Conservation (phyloP, 2,888 invertebrate genomes). For the Apotomis turbidana region DNA sequence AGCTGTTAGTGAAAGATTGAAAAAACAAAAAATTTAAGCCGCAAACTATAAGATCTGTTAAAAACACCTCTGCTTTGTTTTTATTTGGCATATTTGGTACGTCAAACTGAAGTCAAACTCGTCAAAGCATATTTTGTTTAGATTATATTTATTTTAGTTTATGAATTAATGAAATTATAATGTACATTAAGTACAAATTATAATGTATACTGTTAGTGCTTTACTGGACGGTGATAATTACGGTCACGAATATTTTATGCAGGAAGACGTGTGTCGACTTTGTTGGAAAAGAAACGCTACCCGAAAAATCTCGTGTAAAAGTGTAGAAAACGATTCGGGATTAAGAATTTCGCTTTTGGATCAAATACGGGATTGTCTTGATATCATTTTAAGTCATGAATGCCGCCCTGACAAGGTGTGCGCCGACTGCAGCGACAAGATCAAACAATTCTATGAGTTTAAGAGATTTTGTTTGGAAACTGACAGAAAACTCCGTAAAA, state of each 20-base stretch:
- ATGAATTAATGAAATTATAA: not conserved
- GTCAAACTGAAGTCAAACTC: not conserved
- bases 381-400: constrained; percentile 56
- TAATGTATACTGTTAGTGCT: constrained; percentile 42
- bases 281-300: constrained; percentile 66
- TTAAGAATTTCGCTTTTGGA: constrained; percentile 51
- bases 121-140: not conserved
- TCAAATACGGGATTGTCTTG: constrained; percentile 64
- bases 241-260: constrained; percentile 66
- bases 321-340: constrained; percentile 43
- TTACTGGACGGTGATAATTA: constrained; percentile 53
- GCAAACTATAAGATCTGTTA: not conserved
- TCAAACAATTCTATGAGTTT: constrained; percentile 65
- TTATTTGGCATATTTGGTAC: constrained; percentile 4
- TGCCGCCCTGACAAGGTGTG: constrained; percentile 63
- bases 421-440: constrained; percentile 56
- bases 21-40: not conserved
- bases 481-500: constrained; percentile 58
- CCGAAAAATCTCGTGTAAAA: constrained; percentile 50
- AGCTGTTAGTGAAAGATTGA: not conserved
- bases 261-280: constrained; percentile 67
- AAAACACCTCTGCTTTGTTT: constrained; percentile 11
- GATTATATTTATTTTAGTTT: not conserved
- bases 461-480: constrained; percentile 64
- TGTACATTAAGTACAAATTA: constrained; percentile 6